Base-by-base conservation (phyloP, 2,888 invertebrate genomes). In the Drosophila atripex region DNA sequence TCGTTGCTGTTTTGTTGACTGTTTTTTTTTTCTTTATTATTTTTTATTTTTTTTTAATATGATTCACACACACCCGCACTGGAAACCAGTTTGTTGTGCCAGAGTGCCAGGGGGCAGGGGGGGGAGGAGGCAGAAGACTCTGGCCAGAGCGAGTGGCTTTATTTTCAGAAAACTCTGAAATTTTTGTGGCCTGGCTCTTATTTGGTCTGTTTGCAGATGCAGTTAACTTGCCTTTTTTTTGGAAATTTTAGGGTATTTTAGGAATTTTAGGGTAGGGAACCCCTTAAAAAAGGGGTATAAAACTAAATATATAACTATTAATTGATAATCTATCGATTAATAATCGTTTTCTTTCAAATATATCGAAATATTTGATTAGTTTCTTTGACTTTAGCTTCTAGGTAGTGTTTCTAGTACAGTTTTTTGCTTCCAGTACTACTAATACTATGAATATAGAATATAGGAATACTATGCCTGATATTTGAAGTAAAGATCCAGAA, bases 51-150 rank as follows among this genome's bases (percentile, higher is more conserved):
- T 55, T 66, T 80, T 75, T 80, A 76, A 73, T 86, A 80, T 83
- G 87, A 83, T 85, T 82, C 85, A 86, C 75, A 74, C 54, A 73
- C 86, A 76, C 82, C 87, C 86, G 86, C 82, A 86, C 82, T 61
- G 55, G 52, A 86, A 84, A 83, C 82, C 86, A 80, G 80, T 84
- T 86, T 83, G 45, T 43, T 59, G 56, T 57, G 49, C 23, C 41
- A 21, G 46, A 57, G 55, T 61, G 45, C 12, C 4, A 21, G 43
- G 12, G 11, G 11, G n/a, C 39, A 43, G 50, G 39, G 35, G 11
- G 35, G 30, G 35, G 58, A 43, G 6, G 52, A 41, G 66, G 43
- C 56, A 25, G n/a, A 2, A 18, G 18, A 18, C 18, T 18, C 18
- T 18, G 18, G 18, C 18, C 18, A 18, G 18, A 18, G 18, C 18